Base-by-base conservation (phyloP, 1,140 invertebrate genomes). In the Drosophila nigromelanica region DNA sequence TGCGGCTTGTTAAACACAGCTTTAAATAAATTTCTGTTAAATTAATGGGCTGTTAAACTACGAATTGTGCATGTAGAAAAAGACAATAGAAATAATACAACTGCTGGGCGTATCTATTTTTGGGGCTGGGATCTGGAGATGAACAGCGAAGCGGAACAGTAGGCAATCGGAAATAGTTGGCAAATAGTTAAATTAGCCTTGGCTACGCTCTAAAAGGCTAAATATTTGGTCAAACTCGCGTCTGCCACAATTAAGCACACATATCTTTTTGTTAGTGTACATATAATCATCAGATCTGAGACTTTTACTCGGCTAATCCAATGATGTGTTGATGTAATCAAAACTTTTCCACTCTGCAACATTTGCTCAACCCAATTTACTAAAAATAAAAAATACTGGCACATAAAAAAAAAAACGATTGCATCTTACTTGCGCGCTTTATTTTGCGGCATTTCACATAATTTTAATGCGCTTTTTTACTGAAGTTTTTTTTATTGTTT, bases 21-120 rank as follows among this genome's bases (percentile, higher is more conserved):
- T 66, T 62, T 60, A 60, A 69, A 60, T 67, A 70, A 56, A 75
- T 62, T 73, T 67, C 62, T 75, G 51, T 47, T 69, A 78, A 78
- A 87, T 86, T 82, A 86, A 86, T 86, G 78, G 78, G 52, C 71
- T 67, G 76, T 63, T 70, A 78, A 77, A 76, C 69, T 63, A 70
- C 69, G 61, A 71, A 33, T 52, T 68, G 33, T 51, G 42, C 37
- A 42, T 58, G 30, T 14, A 50, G 61, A 42, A n/a, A 43, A 4
- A 42, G 27, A 27, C 27, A 27, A 27, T 33, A 40, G 33, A 10
- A 35, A 35, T 35, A 35, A 35, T 47, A 50, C 43, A 51, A 66
- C 48, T 33, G 37, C 45, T 40, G 81, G 81, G 77, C 55, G 80
- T 80, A 73, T 68, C 68, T 64, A 43, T 56, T 63, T 54, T 24